Evolutionary conservation across 2,797 vertebrate species (phyloP).

Genomic region (Amazonetta brasiliensis): DNA sequence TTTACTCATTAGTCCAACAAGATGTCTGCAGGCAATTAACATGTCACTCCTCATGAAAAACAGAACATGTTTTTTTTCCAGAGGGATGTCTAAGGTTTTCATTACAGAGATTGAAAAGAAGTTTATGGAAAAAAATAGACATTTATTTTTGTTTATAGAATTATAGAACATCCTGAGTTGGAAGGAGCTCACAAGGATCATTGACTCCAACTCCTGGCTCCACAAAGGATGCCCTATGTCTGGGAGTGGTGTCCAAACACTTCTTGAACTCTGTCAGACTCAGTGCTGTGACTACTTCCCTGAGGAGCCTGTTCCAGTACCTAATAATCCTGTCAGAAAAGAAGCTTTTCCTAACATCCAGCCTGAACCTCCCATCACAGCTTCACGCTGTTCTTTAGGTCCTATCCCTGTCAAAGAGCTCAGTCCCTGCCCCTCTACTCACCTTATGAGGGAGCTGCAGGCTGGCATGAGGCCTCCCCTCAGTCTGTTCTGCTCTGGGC

Average conservation of each 20-base stretch:
- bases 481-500: background rate
- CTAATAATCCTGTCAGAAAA: background rate
- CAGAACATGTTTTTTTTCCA: background rate
- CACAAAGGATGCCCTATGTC: too few relatives aligned
- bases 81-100: conserved; percentile 9
- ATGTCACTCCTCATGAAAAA: conserved; percentile 31
- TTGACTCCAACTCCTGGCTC: background rate
- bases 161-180: background rate
- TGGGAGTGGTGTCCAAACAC: background rate
- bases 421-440: background rate
- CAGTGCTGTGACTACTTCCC: background rate
- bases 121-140: conserved; percentile 28
- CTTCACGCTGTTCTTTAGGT: background rate
- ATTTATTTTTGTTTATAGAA: conserved; percentile 16
- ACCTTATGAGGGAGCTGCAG: background rate
- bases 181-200: background rate
- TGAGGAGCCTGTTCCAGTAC: background rate
- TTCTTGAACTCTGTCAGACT: background rate
- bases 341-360: background rate
- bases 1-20: conserved; percentile 69
- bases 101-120: background rate
- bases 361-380: background rate
- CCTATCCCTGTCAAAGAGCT: background rate
- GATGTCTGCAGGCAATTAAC: conserved; percentile 63
- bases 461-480: background rate